phyloP scores from a whole-genome alignment of 92 coral and sea anemone species.

The Epizoanthus illoricatus region DNA sequence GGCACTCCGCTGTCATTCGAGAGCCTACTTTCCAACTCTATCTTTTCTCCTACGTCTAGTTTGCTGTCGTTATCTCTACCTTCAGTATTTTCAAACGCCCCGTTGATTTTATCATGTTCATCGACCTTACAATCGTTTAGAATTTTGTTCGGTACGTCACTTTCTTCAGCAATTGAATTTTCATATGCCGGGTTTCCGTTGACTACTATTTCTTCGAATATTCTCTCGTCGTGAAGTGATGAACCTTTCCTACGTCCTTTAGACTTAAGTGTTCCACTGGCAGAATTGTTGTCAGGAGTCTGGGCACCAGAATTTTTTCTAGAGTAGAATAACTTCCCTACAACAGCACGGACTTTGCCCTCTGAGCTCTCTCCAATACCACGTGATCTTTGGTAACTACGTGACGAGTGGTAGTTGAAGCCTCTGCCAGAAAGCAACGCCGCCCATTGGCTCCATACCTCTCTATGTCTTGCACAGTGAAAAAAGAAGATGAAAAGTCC shows the following conservation, averaged over 20 bases:
- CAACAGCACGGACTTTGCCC: slow-evolving; percentile 15
- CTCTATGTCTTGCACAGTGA: slow-evolving; percentile 83
- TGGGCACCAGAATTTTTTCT: background rate
- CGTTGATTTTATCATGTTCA: background rate
- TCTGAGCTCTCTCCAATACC: slow-evolving; percentile 61
- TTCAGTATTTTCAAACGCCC: background rate
- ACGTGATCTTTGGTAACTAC: slow-evolving; percentile 54
- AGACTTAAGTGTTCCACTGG: background rate
- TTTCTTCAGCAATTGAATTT: background rate
- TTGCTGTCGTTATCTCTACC: background rate
- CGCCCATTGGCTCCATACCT: slow-evolving; percentile 87
- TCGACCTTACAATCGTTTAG: background rate
- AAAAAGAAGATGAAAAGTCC: slow-evolving; percentile 87
- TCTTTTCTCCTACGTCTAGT: background rate
- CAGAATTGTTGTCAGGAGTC: slow-evolving; percentile 2
- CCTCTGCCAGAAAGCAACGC: slow-evolving; percentile 65
- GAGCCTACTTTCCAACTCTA: background rate
- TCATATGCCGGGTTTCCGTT: slow-evolving; percentile 12
- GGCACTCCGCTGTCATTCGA: slow-evolving; percentile 10
- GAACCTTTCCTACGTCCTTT: background rate
- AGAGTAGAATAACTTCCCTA: background rate
- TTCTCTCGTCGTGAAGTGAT: background rate
- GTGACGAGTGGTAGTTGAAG: slow-evolving; percentile 37
- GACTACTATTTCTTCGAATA: background rate
- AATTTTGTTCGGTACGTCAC: background rate